These are phyloP conservation scores for Chaetodon auriga DNA, from an alignment of 2,113 vertebrate species.

Conservation along the genomic window DNA sequence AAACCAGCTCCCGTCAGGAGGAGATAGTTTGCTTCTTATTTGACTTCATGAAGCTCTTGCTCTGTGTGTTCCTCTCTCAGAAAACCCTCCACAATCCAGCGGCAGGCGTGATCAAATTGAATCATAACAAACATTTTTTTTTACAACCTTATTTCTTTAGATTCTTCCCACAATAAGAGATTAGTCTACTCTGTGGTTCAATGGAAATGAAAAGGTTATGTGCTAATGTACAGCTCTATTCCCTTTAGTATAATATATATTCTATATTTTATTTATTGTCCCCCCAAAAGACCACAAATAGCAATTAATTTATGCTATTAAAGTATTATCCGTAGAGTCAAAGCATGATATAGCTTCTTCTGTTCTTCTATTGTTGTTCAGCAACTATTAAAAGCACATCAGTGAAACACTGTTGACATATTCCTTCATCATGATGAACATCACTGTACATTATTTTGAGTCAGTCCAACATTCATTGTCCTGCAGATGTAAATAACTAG, in stretches of 20 bases:
- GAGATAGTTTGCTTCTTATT: constrained; percentile 64
- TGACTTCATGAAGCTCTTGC: constrained; percentile 74
- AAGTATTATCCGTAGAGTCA: not conserved
- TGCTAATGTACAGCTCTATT: not conserved
- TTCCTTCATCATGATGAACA: not conserved
- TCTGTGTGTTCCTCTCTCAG: constrained; percentile 23
- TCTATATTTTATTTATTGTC: not conserved
- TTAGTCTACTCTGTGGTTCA: not conserved
- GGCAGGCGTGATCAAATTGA: not conserved
- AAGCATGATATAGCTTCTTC: not conserved
- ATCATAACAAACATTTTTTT: not conserved
- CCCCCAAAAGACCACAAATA: not conserved
- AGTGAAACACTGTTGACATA: not conserved
- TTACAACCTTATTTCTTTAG: constrained; percentile 1
- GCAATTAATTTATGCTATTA: not conserved
- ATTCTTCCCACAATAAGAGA: not conserved
- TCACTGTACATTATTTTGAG: not conserved
- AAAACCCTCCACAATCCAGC: not conserved
- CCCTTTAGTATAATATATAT: not conserved
- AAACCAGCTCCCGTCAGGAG: constrained; percentile 69
- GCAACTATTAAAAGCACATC: not conserved
- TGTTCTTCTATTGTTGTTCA: not conserved
- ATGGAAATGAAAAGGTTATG: not conserved
- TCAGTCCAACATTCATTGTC: not conserved
- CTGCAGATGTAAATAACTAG: too few relatives aligned